Evolutionary conservation across 2,888 invertebrate species (phyloP).

Genomic region (Nowickia ferox): DNA sequence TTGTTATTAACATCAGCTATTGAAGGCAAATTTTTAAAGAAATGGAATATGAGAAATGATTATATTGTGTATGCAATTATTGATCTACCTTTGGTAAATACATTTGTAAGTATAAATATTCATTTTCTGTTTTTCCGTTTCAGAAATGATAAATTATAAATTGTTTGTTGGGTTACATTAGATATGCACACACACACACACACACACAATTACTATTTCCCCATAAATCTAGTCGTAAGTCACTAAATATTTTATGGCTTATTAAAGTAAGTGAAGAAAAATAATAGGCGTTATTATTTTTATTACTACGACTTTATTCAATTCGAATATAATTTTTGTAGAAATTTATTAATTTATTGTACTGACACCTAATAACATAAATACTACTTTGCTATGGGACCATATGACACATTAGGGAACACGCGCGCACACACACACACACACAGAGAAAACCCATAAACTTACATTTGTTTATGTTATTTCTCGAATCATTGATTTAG

Average conservation of each 20-base stretch:
- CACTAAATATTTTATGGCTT: conserved; percentile 50
- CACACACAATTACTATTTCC: background rate
- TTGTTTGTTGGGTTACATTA: background rate
- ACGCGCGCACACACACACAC: background rate
- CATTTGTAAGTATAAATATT: too few relatives aligned
- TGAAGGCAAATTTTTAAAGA: too few relatives aligned
- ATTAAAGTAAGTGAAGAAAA: conserved; percentile 31
- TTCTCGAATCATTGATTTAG: conserved; percentile 47
- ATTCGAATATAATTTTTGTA: conserved; percentile 17
- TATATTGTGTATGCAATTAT: too few relatives aligned
- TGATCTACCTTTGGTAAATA: too few relatives aligned
- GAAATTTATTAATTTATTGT: conserved; percentile 58
- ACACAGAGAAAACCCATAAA: background rate
- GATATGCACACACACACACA: background rate
- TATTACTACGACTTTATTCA: conserved; percentile 22
- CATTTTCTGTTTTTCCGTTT: too few relatives aligned
- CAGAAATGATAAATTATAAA: too few relatives aligned
- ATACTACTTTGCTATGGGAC: background rate
- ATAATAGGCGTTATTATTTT: conserved; percentile 40
- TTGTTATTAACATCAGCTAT: too few relatives aligned
- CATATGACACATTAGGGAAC: background rate
- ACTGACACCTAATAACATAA: conserved; percentile 59
- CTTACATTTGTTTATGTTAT: background rate
- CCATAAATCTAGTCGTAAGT: conserved; percentile 9
- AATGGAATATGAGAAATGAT: too few relatives aligned